phyloP scores from a whole-genome alignment of 2,797 vertebrate genomes.

The Phrynocephalus vlangalii region DNA sequence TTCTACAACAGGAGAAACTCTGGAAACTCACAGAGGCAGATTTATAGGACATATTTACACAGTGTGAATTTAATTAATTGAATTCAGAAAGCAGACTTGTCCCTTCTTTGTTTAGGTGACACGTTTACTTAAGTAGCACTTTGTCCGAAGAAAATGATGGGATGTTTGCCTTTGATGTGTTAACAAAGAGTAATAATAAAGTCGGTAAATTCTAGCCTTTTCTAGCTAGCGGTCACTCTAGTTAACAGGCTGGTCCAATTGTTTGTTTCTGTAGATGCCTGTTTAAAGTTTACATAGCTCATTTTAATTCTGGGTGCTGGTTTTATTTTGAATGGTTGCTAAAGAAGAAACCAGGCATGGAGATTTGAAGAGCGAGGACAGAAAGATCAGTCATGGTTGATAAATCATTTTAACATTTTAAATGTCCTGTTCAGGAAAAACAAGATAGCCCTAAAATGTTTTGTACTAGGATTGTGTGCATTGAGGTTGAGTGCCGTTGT shows the following conservation, averaged over 20 bases:
- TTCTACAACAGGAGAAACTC: neutral
- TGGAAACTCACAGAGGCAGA: neutral
- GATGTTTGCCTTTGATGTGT: neutral
- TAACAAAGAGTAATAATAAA: neutral
- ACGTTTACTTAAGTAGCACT: neutral
- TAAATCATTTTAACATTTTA: slow-evolving; percentile 62
- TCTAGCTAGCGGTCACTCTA: slow-evolving; percentile 19
- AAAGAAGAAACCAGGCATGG: slow-evolving; percentile 53
- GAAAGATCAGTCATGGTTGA: slow-evolving; percentile 56
- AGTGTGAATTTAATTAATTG: slow-evolving; percentile 10
- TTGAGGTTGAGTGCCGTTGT: slow-evolving; percentile 53
- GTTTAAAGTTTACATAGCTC: slow-evolving; percentile 12
- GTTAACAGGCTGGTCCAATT: neutral
- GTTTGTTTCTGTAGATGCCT: neutral
- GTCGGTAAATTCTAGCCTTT: slow-evolving; percentile 21
- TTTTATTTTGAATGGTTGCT: slow-evolving; percentile 70
- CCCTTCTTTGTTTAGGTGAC: neutral
- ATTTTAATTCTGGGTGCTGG: slow-evolving; percentile 42
- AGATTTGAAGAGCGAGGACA: slow-evolving; percentile 53
- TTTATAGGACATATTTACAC: neutral
- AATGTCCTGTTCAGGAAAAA: slow-evolving; percentile 54
- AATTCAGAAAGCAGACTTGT: neutral
- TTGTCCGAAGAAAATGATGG: neutral
- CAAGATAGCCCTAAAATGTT: slow-evolving; percentile 55
- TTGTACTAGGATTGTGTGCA: slow-evolving; percentile 37